Base-by-base conservation (phyloP, 1,140 invertebrate species). In the Lasioglossum baleicum region DNA sequence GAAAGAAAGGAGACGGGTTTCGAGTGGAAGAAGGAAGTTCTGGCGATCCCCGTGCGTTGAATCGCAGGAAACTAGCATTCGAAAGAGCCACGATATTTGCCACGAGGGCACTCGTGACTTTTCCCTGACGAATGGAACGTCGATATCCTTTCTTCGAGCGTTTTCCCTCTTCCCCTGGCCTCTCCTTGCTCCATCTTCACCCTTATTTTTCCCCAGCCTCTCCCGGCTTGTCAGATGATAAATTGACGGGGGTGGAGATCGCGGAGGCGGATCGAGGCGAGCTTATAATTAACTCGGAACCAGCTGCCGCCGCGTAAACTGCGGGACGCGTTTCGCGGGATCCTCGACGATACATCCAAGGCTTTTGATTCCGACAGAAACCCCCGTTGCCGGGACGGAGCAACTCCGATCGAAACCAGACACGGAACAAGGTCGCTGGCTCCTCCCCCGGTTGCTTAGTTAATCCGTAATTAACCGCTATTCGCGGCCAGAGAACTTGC, bases 71-170 rank as follows among this genome's bases (percentile, higher is more conserved):
- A 44, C 51, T 66, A 69, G 42, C 61, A 20, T 79, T 79, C 70
- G 48, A 56, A 53, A 58, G 40, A 56, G 69, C 22, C 63, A 48
- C 48, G 75, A 69, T 77, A 77, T 69, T 77, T 70, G 69, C 67
- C 42, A 40, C 75, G 66, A 76, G 20, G 56, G 20, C 13, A 70
- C 67, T 77, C 67, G 20, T 40, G 74, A 68, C 66, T 48, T 61
- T 61, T 35, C 20, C 56, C 35, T n/a, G 13, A 31, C 31, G 8
- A 56, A 56, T 22, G 63, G n/a, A 66, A 69, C 65, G 42, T 76
- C 67, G 70, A 70, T 70, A 76, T 48, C 56, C 63, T 58, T 79
- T 60, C 35, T 15, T 61, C n/a, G n/a, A 63, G 53, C 67, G 20
- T 40, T 64, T 56, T 53, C 42, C 40, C 44, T 51, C 3, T 40